Percentiles rank a stretch among this genome's conserved stretches.
Conservation (phyloP, 2,888 invertebrate genomes). For the Microctonus hyperodae region DNA sequence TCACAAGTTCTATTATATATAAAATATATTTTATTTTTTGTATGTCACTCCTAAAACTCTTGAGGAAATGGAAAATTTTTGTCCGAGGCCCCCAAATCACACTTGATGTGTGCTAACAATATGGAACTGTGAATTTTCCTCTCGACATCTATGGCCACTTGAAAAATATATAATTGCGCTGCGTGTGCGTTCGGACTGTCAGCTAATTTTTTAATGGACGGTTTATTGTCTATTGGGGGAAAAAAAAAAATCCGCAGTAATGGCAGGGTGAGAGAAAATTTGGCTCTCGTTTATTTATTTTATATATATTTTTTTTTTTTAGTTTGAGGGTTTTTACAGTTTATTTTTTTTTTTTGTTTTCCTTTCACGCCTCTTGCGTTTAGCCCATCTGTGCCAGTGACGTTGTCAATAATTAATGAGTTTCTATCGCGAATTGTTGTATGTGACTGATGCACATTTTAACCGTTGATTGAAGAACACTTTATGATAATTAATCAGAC, state of each 20-base stretch:
- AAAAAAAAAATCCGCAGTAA: background rate
- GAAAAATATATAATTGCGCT: background rate
- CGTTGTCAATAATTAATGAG: conserved; percentile 12
- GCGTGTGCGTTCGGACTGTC: background rate
- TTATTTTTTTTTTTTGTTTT: background rate
- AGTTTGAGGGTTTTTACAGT: background rate
- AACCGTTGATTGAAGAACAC: background rate
- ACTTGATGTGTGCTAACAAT: background rate
- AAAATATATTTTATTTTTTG: background rate
- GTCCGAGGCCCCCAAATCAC: background rate
- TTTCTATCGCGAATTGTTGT: background rate
- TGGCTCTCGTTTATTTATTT: background rate
- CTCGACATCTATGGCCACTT: background rate
- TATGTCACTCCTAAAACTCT: background rate
- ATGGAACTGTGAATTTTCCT: background rate
- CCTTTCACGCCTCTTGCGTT: background rate
- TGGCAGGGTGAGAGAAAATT: background rate
- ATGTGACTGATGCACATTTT: background rate
- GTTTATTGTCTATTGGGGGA: background rate
- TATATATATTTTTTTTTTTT: background rate
- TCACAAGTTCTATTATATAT: background rate
- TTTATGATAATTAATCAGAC: too few relatives aligned
- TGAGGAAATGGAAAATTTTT: background rate
- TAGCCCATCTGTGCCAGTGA: conserved; percentile 12
- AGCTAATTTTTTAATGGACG: conserved; percentile 3